Percentiles rank a stretch among this genome's conserved stretches.
phyloP scores from a whole-genome alignment of 2,113 vertebrate species.

The Sylvia atricapilla region DNA sequence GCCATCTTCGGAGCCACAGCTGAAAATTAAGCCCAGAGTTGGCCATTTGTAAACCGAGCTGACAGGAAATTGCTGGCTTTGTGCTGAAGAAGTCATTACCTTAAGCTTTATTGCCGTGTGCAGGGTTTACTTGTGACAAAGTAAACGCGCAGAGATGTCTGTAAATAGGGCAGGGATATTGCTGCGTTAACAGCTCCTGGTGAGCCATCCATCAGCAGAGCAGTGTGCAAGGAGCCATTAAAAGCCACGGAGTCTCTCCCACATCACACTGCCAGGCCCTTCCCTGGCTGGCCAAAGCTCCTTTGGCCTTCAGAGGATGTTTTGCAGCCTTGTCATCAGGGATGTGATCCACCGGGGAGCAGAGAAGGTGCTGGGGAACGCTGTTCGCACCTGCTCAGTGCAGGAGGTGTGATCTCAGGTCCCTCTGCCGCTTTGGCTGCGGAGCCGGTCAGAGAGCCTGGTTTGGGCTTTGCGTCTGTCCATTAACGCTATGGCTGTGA shows the following conservation, averaged over 20 bases:
- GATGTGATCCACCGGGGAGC: background rate
- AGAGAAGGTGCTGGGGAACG: background rate
- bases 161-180: constrained; percentile 59
- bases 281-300: background rate
- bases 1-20: background rate
- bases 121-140: constrained; percentile 69
- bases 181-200: constrained; percentile 44
- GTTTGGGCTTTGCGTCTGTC: background rate
- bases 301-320: accelerated
- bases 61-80: constrained; percentile 69
- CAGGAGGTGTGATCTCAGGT: background rate
- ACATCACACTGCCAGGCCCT: background rate
- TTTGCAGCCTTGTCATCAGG: background rate
- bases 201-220: constrained; percentile 56
- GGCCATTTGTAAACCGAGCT: constrained; percentile 59
- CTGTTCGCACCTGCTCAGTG: background rate
- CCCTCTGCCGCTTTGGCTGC: background rate
- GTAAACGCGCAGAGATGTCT: constrained; percentile 65
- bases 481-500: accelerated
- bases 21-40: constrained; percentile 67
- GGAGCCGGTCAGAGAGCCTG: background rate
- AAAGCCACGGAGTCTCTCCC: background rate
- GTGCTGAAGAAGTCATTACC: constrained; percentile 71
- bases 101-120: constrained; percentile 68
- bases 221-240: background rate